Percentiles rank a stretch among this genome's conserved stretches.
Evolutionary conservation across 2,888 invertebrate species (phyloP).

Genomic region (Allacma fusca): DNA sequence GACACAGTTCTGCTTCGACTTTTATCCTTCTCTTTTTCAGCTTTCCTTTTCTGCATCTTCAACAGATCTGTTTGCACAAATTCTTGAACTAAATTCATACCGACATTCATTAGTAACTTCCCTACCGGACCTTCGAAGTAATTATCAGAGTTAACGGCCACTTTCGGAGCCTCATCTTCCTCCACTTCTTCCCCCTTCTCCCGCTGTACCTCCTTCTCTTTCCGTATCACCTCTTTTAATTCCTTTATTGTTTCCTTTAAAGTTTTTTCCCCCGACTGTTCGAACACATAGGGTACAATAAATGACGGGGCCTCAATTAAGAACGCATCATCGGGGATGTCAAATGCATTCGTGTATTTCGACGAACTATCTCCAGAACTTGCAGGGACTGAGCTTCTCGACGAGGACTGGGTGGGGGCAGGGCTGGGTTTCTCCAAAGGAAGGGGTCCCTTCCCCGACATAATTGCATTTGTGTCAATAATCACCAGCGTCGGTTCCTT

Average conservation of each 20-base stretch:
- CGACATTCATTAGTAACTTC: conserved; percentile 90
- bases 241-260: conserved; percentile 67
- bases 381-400: not conserved
- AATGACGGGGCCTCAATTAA: conserved; percentile 92
- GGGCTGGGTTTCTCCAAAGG: conserved; percentile 63
- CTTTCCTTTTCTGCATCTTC: conserved; percentile 84
- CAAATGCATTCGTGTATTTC: conserved; percentile 66
- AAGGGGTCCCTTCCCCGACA: conserved; percentile 71
- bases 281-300: conserved; percentile 91
- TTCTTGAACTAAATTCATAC: conserved; percentile 88
- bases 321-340: conserved; percentile 87
- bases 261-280: conserved; percentile 83
- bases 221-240: conserved; percentile 54
- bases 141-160: conserved; percentile 60
- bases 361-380: not conserved
- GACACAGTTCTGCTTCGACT: conserved; percentile 68
- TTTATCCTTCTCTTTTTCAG: conserved; percentile 73
- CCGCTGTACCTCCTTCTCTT: conserved; percentile 55
- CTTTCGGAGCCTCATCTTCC: conserved; percentile 62
- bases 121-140: conserved; percentile 89
- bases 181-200: conserved; percentile 58
- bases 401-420: not conserved
- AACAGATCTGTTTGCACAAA: conserved; percentile 91
- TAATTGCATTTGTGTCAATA: conserved; percentile 78
- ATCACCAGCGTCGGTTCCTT: conserved; percentile 80